phyloP scores from a whole-genome alignment of 1,140 invertebrate genomes.

The Arion vulgaris region DNA sequence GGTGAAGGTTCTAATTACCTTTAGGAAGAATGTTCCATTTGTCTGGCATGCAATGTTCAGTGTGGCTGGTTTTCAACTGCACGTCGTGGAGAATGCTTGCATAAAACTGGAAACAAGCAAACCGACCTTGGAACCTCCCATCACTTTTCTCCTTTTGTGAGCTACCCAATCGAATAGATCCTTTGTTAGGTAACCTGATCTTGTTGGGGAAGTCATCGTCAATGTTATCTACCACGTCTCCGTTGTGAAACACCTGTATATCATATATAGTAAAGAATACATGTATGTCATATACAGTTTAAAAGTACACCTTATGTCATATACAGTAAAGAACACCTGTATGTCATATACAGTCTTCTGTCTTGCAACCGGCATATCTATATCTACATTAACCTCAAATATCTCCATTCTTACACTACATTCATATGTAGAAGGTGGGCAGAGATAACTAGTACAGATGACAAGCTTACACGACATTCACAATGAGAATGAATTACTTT shows the following conservation, averaged over 20 bases:
- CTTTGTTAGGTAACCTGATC: constrained; percentile 41
- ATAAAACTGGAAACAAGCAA: constrained; percentile 46
- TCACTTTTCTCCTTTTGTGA: constrained; percentile 39
- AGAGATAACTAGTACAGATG: too few relatives aligned
- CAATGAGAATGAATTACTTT: too few relatives aligned
- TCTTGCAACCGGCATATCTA: too few relatives aligned
- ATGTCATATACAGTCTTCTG: too few relatives aligned
- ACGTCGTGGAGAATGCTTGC: constrained; percentile 12
- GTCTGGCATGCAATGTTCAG: constrained; percentile 36
- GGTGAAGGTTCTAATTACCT: neutral
- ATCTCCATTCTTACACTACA: too few relatives aligned
- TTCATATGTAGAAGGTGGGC: too few relatives aligned
- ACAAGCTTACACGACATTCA: too few relatives aligned
- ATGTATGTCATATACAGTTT: too few relatives aligned
- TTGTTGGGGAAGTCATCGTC: constrained; percentile 52
- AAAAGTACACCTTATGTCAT: too few relatives aligned
- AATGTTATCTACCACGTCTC: constrained; percentile 43
- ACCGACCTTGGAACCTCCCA: constrained; percentile 36
- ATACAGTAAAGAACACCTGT: too few relatives aligned
- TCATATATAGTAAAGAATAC: too few relatives aligned
- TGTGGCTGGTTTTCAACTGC: neutral
- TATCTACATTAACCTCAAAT: too few relatives aligned
- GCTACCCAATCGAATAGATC: constrained; percentile 41
- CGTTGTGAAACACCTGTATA: constrained; percentile 42
- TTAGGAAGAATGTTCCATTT: constrained; percentile 41